Base-by-base conservation (phyloP, 2,113 vertebrate species). In the Capreolus pygargus region DNA sequence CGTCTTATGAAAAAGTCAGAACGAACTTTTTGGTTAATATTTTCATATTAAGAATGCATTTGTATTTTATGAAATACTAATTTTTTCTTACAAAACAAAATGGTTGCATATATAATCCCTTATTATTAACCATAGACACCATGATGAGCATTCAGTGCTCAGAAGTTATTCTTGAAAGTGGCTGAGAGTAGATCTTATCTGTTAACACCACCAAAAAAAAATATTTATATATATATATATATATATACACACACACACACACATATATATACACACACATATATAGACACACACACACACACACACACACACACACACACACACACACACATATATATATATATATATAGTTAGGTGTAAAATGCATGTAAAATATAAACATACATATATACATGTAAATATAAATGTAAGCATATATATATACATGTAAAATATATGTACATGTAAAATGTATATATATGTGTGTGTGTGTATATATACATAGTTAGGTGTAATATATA, bases 1-100 rank as follows among this genome's bases (percentile, higher is more conserved):
- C 2, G 13, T 39, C 36, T 25, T 1, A 23, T 25, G 39, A 10
- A 43, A 43, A 43, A 2, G 43, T 39, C 21, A 0, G 0, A 74
- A 43, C 7, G 36, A 74, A 1, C 21, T 1, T 43, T 74, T 25
- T 14, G 21, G 11, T 74, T 74, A 43, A 25, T 25, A 23, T 54
- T 79, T 89, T 60, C 30, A 33, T 14, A 33, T 64, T 55, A 47
- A 4, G 7, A 61, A 79, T 10, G 6, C 47, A 27, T 50, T 57
- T 50, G 9, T 67, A n/a, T 86, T 16, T 33, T 43, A 3, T 57
- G 39, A 81, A 58, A 17, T 13, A n/a, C 0, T 36, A 27, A 3
- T 28, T 50, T 95, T 64, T 85, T 50, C 86, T 64, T 54, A 36
- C 33, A 55, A 54, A 64, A 78, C 33, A 21, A 19, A 61, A 50